phyloP scores from a whole-genome alignment of 2,797 vertebrate genomes.

The Danio aesculapii region DNA sequence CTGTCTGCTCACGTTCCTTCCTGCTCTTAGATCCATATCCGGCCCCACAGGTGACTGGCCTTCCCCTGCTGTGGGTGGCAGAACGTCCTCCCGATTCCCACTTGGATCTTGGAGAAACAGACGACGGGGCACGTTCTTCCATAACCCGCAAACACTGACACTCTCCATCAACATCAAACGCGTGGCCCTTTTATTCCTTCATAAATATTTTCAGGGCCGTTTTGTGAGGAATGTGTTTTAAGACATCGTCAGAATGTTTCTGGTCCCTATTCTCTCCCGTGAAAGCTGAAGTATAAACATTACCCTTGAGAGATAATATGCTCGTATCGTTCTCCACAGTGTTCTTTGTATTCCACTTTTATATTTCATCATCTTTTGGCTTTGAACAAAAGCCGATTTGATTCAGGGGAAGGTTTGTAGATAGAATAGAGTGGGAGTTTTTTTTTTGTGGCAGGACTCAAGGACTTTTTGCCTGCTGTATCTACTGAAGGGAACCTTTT shows the following conservation, averaged over 20 bases:
- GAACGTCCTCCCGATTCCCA: constrained; percentile 11
- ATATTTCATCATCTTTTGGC: constrained; percentile 46
- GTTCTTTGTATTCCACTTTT: constrained; percentile 58
- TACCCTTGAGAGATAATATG: constrained; percentile 64
- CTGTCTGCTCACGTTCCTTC: constrained; percentile 23
- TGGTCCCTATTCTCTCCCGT: constrained; percentile 35
- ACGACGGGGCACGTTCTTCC: constrained; percentile 38
- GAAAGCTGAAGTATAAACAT: constrained; percentile 49
- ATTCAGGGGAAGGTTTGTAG: constrained; percentile 47
- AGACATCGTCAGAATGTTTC: constrained; percentile 50
- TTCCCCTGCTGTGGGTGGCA: constrained; percentile 30
- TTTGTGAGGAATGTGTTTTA: constrained; percentile 57
- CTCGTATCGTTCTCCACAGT: constrained; percentile 35
- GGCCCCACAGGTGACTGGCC: constrained; percentile 29
- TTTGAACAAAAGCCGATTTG: constrained; percentile 53
- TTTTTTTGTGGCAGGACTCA: constrained; percentile 59
- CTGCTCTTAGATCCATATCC: constrained; percentile 46
- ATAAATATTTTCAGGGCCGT: constrained; percentile 59
- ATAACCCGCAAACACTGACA: constrained; percentile 43
- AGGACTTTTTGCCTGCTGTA: constrained; percentile 64
- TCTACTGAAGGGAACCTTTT: constrained; percentile 58
- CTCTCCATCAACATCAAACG: constrained; percentile 54
- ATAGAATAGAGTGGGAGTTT: constrained; percentile 52
- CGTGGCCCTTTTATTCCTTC: constrained; percentile 51
- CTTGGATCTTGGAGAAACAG: constrained; percentile 26